A percentile compares a stretch with the other conserved stretches of the same genome.
Conservation (phyloP, 1,140 invertebrate species). For the Calephelis nemesis region DNA sequence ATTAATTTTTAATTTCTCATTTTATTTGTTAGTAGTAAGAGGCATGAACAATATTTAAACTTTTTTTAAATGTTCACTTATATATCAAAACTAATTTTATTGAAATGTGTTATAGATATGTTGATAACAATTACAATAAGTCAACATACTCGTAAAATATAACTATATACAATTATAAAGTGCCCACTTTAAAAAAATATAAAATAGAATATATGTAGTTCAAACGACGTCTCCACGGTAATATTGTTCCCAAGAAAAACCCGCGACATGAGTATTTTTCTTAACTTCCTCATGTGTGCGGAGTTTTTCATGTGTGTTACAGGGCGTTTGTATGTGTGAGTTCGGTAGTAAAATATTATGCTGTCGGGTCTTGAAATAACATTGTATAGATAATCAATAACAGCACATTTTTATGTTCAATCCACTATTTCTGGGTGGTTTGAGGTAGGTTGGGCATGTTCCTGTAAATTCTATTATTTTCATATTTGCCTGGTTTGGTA, state of each 20-base stretch:
- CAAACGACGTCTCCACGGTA: constrained; percentile 37
- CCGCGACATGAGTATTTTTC: constrained; percentile 74
- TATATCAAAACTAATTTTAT: too few species aligned
- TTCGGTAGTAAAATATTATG: constrained; percentile 77
- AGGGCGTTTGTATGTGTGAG: constrained; percentile 33
- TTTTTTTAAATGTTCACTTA: too few species aligned
- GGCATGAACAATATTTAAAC: too few species aligned
- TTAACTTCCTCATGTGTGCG: constrained; percentile 49
- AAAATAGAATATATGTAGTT: constrained; percentile 22
- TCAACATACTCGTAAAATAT: too few species aligned
- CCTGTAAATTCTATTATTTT: too few species aligned
- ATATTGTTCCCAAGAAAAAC: constrained; percentile 64
- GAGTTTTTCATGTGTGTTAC: constrained; percentile 36
- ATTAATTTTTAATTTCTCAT: too few species aligned
- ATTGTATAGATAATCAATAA: constrained; percentile 79
- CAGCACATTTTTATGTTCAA: constrained; percentile 63
- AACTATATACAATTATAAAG: too few species aligned
- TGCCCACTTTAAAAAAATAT: background rate
- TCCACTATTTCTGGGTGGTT: constrained; percentile 43
- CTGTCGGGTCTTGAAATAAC: constrained; percentile 76
- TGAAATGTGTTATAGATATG: too few species aligned
- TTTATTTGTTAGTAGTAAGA: too few species aligned
- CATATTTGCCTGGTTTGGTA: too few species aligned
- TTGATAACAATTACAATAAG: too few species aligned
- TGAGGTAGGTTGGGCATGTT: constrained; percentile 37